Conservation (phyloP, 2,113 vertebrate species). For the Cochlearius cochlearius region DNA sequence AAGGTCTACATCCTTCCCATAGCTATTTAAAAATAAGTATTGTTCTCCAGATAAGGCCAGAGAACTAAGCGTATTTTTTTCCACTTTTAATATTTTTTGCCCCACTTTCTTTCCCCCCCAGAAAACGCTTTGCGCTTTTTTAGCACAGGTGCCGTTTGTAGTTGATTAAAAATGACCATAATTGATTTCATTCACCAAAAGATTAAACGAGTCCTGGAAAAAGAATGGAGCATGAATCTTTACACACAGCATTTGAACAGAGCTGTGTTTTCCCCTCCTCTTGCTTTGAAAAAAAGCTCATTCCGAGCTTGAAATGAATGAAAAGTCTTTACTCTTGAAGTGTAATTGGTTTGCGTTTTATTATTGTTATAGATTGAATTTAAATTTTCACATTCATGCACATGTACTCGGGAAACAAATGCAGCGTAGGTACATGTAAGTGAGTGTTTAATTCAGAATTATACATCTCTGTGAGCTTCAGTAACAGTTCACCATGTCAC, state of each 20-base stretch:
- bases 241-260: conserved; percentile 48
- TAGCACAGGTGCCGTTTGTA: neutral
- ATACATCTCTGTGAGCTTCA: conserved; percentile 75
- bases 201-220: conserved; percentile 43
- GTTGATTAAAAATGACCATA: conserved; percentile 16
- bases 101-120: neutral
- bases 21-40: conserved; percentile 60
- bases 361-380: conserved; percentile 58
- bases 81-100: neutral
- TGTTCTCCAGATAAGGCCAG: conserved; percentile 15
- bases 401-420: conserved; percentile 39
- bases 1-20: conserved; percentile 58
- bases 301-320: conserved; percentile 62
- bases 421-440: conserved; percentile 61
- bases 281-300: conserved; percentile 36
- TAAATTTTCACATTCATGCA: conserved; percentile 63
- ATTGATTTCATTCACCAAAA: conserved; percentile 46
- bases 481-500: conserved; percentile 77
- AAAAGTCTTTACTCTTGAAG: conserved; percentile 51
- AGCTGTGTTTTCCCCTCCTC: conserved; percentile 41
- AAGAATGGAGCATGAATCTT: conserved; percentile 45
- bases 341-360: conserved; percentile 54
- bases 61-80: neutral
- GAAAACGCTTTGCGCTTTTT: neutral
- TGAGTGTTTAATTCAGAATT: conserved; percentile 78